Evolutionary conservation across 1,140 invertebrate species (phyloP), one percentile per base, ranked within the genome.

Genomic region (Agraylea sexmaculata): DNA sequence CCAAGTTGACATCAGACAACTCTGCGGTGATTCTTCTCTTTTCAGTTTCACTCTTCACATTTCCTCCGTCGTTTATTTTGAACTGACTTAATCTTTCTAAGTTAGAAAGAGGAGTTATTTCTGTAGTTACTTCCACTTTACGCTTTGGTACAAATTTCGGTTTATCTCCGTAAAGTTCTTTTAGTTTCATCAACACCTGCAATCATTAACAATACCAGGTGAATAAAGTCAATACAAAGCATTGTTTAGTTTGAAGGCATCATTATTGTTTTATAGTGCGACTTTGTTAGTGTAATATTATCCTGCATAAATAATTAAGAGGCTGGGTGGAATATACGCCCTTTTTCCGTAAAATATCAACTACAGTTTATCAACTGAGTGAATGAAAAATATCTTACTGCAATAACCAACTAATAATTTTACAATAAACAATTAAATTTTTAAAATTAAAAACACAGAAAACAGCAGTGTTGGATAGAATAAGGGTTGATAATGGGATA

Each of bases 1-100:
- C 47, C 28, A 49, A 41, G 30, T 33, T 43, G 13, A 49, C 47
- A 40, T 49, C 47, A 4, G 47, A 45, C 12, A 49, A 18, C 18
- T 49, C 47, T 30, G 18, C 43, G 10, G 47, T 49, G 4, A 49
- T 31, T 22, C 37, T 45, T 20, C 33, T 43, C 40, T 49, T 49
- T 27, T 34, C 18, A 11, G 17, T 22, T 16, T 40, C 18, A 2
- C 17, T 3, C 10, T 36, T 30, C 31, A 27, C 30, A 12, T 49
- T n/a, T n/a, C n/a, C n/a, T n/a, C n/a, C 40, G 23, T 47, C 45
- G 3, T 49, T 19, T 6, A 49, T 25, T 12, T 49, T 42, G 22
- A 49, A 49, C 20, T 45, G 28, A 10, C 35, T 29, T 13, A 48
- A 27, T 37, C 46, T 44, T 20, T 48, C 34, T 6, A 31, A 31